Base-by-base conservation (phyloP, 2,797 vertebrate genomes). In the Bovichtus variegatus region DNA sequence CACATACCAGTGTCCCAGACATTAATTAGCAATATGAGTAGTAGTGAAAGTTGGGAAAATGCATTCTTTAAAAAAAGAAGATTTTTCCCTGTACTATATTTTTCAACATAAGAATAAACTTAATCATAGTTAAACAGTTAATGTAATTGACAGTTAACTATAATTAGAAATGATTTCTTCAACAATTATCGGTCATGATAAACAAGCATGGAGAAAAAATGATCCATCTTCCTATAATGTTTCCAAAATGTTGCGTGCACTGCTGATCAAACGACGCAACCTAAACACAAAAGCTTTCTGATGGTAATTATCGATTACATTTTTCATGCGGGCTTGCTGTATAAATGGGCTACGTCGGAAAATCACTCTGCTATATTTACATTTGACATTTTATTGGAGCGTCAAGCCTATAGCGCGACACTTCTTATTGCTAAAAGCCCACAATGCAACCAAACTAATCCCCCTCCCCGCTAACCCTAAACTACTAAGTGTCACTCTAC, bases 371-470 rank as follows among this genome's bases (percentile, higher is more conserved):
- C 13, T 38, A 6, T n/a, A 71, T 23, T 63, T 21, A 41, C n/a
- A 50, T 59, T 78, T 4, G 12, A 4, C 36, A 11, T 36, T 51
- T 62, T 57, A 51, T 58, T 44, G 59, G 21, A 38, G 5, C 0
- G 0, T 65, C 18, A 27, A 12, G 11, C 31, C 16, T 31, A 62
- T 25, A 31, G 54, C 19, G 43, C 2, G 2, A 68, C 0, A 49
- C 12, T 4, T 11, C 6, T 38, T 60, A 21, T 43, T 46, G n/a
- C 19, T 58, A 46, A 46, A 68, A 65, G 51, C 18, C 18, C 47
- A 70, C 21, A 68, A 54, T 58, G 29, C 54, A 76, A 40, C 43
- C 31, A 67, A 60, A 75, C 6, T 43, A 75, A 80, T 71, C 43
- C 40, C 47, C 34, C 18, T 44, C 29, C 13, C 1, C 21, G 62